Conservation (phyloP, 2,113 vertebrate species). For the Pelodiscus sinensis region DNA sequence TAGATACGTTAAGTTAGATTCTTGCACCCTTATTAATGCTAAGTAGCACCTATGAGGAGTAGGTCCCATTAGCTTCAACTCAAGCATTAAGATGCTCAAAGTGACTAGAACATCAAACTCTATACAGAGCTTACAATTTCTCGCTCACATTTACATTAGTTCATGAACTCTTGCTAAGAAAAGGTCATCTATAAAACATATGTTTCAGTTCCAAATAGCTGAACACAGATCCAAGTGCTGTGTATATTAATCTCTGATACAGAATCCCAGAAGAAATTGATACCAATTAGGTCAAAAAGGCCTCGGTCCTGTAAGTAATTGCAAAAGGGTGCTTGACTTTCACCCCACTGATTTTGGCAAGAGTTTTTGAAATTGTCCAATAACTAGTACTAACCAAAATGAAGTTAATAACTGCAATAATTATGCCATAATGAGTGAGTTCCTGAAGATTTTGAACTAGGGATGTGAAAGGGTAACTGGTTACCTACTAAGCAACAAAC, state of each 20-base stretch:
- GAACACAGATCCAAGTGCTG: not conserved
- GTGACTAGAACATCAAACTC: not conserved
- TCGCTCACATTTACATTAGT: not conserved
- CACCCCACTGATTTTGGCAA: fast-evolving
- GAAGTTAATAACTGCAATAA: too few species aligned
- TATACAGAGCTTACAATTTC: not conserved
- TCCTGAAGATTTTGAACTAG: not conserved
- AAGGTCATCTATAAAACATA: not conserved
- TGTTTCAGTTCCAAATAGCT: not conserved
- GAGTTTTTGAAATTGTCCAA: fast-evolving
- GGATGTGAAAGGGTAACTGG: too few species aligned
- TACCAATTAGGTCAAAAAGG: fast-evolving
- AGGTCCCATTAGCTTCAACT: not conserved
- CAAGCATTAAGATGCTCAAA: not conserved
- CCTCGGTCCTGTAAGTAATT: not conserved
- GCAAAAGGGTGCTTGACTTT: not conserved
- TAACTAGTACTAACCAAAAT: not conserved
- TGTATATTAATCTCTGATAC: fast-evolving
- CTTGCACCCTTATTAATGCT: not conserved
- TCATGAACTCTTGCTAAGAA: not conserved
- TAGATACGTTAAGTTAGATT: not conserved
- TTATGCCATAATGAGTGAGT: not conserved
- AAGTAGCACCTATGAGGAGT: not conserved
- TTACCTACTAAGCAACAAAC: too few species aligned
- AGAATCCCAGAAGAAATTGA: fast-evolving